phyloP scores from a whole-genome alignment of 2,113 vertebrate genomes.

The Calyptommatus sinebrachiatus region DNA sequence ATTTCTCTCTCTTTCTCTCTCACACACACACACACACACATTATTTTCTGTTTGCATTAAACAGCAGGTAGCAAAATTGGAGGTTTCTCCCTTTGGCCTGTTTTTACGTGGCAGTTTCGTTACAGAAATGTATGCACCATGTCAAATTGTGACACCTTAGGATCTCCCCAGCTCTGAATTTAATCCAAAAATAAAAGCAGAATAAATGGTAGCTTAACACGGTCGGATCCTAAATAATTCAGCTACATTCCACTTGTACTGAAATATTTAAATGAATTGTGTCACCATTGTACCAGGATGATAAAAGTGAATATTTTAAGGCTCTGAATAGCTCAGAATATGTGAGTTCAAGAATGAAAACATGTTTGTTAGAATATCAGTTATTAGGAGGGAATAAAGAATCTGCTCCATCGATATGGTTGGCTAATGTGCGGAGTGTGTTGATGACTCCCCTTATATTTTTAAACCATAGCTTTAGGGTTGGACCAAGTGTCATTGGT shows the following conservation, averaged over 20 bases:
- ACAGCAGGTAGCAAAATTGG: background rate
- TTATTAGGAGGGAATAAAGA: background rate
- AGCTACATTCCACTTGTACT: background rate
- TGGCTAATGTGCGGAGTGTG: no score
- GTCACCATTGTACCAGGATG: background rate
- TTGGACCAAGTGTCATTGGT: background rate
- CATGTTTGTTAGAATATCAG: background rate
- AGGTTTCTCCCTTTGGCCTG: constrained; percentile 14
- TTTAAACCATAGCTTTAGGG: background rate
- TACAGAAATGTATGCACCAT: background rate
- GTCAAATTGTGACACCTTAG: background rate
- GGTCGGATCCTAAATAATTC: background rate
- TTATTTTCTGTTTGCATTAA: no score
- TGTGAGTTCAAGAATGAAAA: background rate
- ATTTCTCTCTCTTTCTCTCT: no score
- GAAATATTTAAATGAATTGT: background rate
- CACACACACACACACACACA: no score
- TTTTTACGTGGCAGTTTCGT: background rate
- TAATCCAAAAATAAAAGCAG: background rate
- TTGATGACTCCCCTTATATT: background rate
- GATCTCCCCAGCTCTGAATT: background rate
- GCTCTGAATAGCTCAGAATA: no score
- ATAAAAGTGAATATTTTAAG: no score
- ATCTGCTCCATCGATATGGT: background rate
- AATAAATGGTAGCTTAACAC: no score